Base-by-base conservation (phyloP, 2,113 vertebrate genomes). In the Alces alces region DNA sequence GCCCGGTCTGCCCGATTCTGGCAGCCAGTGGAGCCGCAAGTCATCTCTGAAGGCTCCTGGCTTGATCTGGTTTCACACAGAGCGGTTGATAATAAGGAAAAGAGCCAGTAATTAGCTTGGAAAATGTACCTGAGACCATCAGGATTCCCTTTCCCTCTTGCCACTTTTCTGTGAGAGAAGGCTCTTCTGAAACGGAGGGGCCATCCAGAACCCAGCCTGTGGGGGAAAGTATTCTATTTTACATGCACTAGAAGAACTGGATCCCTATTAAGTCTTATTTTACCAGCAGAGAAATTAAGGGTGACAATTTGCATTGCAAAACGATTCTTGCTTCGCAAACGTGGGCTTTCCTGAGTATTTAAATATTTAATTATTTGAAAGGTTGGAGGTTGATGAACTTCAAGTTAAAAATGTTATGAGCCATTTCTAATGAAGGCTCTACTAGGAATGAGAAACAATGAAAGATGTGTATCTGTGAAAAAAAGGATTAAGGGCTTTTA, bases 321-420 rank as follows among this genome's bases (percentile, higher is more conserved):
- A 76, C 16, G 55, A 86, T 95, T 73, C 92, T 95, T 52, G 21
- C 95, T 97, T 95, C 61, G 84, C 45, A 88, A 80, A 95, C 66
- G 45, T 84, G 19, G 50, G 33, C 25, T 93, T 98, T 88, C 52
- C 86, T 55, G 52, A 96, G 33, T 57, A 95, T 89, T 96, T 98
- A 97, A 97, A 93, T 97, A 94, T 97, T 98, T 98, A 97, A 97
- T 97, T 97, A 93, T 97, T 96, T 97, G 79, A 98, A 92, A 96
- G 84, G 57, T 95, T 96, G 58, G 91, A 93, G 90, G 92, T 96
- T 93, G 89, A 96, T 93, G 93, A 93, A 95, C 95, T 95, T 98
- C 82, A 93, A 89, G 86, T 73, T 73, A 86, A 96, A 97, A 97
- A 95, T 96, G 73, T 95, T 96, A 88, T 87, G 84, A 96, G n/a